Conservation (phyloP, 2,797 vertebrate genomes). For the Catamblyrhynchus diadema region DNA sequence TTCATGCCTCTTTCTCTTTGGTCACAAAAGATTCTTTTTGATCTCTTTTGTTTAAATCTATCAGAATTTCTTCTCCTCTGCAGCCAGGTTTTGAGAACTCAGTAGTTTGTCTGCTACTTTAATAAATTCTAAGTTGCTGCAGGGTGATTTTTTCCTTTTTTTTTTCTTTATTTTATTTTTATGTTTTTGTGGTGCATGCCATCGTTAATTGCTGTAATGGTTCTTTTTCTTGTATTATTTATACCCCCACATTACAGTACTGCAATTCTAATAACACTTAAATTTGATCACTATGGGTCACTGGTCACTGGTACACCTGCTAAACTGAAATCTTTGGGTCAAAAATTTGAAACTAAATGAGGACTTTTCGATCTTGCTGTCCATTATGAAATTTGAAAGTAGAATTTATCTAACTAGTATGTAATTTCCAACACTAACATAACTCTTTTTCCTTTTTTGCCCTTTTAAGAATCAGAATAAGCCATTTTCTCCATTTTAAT, state of each 20-base stretch:
- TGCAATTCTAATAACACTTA: slow-evolving; percentile 4
- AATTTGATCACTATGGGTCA: slow-evolving; percentile 10
- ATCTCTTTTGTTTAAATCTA: background rate
- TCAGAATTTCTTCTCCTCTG: background rate
- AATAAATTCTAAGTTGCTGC: background rate
- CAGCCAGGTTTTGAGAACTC: background rate
- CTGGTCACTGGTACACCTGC: background rate
- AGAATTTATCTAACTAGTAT: background rate
- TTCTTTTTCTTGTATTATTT: slow-evolving; percentile 54
- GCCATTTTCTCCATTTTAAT: background rate
- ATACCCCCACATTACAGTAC: background rate
- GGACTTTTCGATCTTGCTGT: background rate
- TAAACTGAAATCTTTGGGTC: background rate
- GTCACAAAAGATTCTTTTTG: background rate
- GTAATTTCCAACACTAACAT: background rate
- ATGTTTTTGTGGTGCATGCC: background rate
- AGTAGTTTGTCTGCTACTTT: background rate
- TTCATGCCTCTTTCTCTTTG: background rate
- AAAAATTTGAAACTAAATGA: background rate
- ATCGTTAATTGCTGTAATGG: slow-evolving; percentile 42
- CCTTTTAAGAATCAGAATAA: background rate
- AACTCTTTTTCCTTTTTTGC: background rate
- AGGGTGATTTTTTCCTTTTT: background rate
- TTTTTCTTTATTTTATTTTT: background rate
- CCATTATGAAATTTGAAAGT: background rate